phyloP scores from a whole-genome alignment of 2,888 invertebrate species.

The Mylabris sibirica region DNA sequence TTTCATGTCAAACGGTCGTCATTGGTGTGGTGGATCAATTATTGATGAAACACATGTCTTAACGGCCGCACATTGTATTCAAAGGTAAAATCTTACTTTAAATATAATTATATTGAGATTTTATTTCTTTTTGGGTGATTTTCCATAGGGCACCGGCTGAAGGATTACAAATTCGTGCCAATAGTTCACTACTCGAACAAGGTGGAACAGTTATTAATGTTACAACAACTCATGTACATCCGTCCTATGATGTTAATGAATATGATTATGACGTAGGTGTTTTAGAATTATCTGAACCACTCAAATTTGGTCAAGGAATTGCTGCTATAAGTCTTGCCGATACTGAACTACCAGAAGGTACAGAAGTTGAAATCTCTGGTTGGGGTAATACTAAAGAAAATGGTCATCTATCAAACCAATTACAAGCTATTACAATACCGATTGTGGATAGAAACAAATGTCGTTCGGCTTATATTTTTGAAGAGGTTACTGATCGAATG shows the following conservation, averaged over 20 bases:
- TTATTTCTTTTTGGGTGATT: neutral
- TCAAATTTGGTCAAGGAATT: neutral
- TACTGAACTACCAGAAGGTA: neutral
- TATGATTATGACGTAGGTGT: neutral
- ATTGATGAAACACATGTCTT: conserved; percentile 61
- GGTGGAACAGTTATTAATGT: neutral
- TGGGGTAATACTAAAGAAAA: neutral
- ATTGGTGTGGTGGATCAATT: conserved; percentile 65
- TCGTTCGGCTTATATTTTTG: neutral
- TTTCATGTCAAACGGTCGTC: conserved; percentile 60
- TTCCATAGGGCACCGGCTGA: neutral
- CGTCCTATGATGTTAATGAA: neutral
- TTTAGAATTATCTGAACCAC: neutral
- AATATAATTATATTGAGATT: neutral
- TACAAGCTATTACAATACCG: conserved; percentile 38
- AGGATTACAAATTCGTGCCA: neutral
- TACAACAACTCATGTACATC: neutral
- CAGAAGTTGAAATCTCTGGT: neutral
- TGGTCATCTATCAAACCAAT: conserved; percentile 29
- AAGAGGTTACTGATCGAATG: conserved; percentile 59
- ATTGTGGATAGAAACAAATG: conserved; percentile 23
- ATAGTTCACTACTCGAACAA: neutral
- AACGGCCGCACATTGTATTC: conserved; percentile 64
- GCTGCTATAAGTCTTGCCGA: neutral
- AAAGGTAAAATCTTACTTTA: conserved; percentile 22